Base-by-base conservation (phyloP, 2,113 vertebrate species). In the Delphinus delphis region DNA sequence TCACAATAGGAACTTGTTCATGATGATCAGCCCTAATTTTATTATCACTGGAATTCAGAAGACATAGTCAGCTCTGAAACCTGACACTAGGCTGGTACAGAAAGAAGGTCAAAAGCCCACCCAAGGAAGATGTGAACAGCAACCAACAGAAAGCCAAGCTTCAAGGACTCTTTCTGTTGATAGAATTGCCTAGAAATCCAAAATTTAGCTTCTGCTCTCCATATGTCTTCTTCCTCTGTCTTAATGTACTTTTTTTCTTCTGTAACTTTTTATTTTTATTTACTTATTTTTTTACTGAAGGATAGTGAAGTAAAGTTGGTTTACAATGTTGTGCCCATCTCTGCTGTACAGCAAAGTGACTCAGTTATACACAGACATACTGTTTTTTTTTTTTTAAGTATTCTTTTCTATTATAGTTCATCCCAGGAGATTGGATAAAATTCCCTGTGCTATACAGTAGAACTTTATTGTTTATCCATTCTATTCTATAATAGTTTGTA, bases 401-500 rank as follows among this genome's bases (percentile, higher is more conserved):
- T 77, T 77, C 17, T 77, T n/a, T 53, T 77, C 18, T 31, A 21
- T 13, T 53, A n/a, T 53, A 9, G 31, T 53, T 77, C 47, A 53
- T 13, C 74, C 74, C 74, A 53, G 31, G 47, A 21, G 31, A 53
- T 4, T 77, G 10, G 18, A 77, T 31, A 53, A 53, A 77, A 10
- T 77, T 77, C 47, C 47, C 18, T 77, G 5, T n/a, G 10, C 44
- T 77, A 77, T 53, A 77, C 31, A 13, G 17, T n/a, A 21, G 55
- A 3, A 21, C 20, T 20, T 58, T 58, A 58, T 20, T 28, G 15
- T 53, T n/a, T 53, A 53, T 33, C 50, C 47, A n/a, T n/a, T 53
- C 74, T 77, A n/a, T 5, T 3, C 3, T 77, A 18, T 53, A 53
- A 53, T 53, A 33, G 18, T 77, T 53, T 33, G 44, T 0, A 0